Conservation (phyloP, 2,888 invertebrate species). For the Nebria salina region DNA sequence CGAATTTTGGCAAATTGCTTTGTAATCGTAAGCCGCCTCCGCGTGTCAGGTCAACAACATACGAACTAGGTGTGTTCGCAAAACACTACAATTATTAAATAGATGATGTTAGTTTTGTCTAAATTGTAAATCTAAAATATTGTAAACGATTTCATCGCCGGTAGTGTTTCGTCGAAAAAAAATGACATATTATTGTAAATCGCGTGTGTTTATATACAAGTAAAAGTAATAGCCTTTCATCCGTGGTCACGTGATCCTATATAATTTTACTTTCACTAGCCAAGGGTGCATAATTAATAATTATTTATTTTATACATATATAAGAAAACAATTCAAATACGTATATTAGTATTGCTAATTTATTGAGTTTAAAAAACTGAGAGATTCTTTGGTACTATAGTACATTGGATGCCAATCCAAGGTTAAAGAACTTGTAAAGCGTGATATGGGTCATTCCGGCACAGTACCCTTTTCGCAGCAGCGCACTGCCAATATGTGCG, state of each 20-base stretch:
- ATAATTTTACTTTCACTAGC: conserved; percentile 15
- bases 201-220: conserved; percentile 8
- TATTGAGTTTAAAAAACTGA: too few species aligned
- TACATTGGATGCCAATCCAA: background rate
- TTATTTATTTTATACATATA: background rate
- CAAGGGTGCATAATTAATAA: conserved; percentile 6
- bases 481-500: background rate
- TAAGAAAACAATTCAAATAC: too few species aligned
- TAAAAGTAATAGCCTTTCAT: conserved; percentile 15
- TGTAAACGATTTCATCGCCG: too few species aligned
- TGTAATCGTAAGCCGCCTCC: background rate
- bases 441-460: conserved; percentile 15
- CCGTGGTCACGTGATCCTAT: conserved; percentile 3
- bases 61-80: background rate
- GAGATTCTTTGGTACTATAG: too few species aligned
- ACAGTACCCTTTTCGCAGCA: conserved; percentile 7
- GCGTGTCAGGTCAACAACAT: conserved; percentile 13
- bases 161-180: background rate
- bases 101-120: too few species aligned
- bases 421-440: conserved; percentile 9
- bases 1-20: background rate
- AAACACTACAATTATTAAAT: too few species aligned
- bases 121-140: too few species aligned
- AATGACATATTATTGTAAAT: conserved; percentile 5
- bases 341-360: too few species aligned